Evolutionary conservation across 2,113 vertebrate species (phyloP), one percentile per base, ranked within the genome.

Genomic region (Monopterus albus): DNA sequence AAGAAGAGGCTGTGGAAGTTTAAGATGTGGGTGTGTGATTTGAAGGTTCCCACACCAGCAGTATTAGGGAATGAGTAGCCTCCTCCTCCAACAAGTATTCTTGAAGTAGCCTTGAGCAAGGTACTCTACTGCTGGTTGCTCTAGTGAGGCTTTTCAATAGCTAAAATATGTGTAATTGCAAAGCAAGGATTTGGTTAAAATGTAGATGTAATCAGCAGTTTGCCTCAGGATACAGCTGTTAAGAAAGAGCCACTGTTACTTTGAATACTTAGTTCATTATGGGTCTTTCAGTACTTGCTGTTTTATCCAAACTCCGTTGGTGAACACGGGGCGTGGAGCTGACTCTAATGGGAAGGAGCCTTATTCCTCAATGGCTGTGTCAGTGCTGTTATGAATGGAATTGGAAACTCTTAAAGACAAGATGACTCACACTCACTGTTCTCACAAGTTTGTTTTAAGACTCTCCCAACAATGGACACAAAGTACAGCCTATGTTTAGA

Each of bases 361-460:
- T 52, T 28, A 36, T 45, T 71, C 68, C 21, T 81, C 50, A 49
- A 51, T 70, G 59, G 63, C 63, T 57, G 70, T 55, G 70, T 79
- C 65, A 40, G 49, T 59, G 68, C 47, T 68, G 52, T 83, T 83
- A 62, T 79, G 68, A 83, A 77, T 78, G 74, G 82, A 85, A 87
- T 82, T 81, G 75, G 78, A 85, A 85, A 85, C 80, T 86, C 78
- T 83, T 76, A 64, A 85, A 84, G 60, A 29, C 17, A 21, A 69
- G 69, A 80, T 84, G 80, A 87, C 78, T 86, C 75, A 82, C 73
- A 72, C 11, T n/a, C n/a, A n/a, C n/a, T n/a, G n/a, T n/a, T n/a
- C n/a, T n/a, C n/a, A n/a, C n/a, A n/a, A n/a, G n/a, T 74, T 75
- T 66, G 72, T 85, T 78, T 72, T 56, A 21, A 62, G 68, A 67